Evolutionary conservation across 2,797 vertebrate genomes (phyloP), one percentile per base, ranked within the genome.

Genomic region (Pipistrellus pygmaeus): DNA sequence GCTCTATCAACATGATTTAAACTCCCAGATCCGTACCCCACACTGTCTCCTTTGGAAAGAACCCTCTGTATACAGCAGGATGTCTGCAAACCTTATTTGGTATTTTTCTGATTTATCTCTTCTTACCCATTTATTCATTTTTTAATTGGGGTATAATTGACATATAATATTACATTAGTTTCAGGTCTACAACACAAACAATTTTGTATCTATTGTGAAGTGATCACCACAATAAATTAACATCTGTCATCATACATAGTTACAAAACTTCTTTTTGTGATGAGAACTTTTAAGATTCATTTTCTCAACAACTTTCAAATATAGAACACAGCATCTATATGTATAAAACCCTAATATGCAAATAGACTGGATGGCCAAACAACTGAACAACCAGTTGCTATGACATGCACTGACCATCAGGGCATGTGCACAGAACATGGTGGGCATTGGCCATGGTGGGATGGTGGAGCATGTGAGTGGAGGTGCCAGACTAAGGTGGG

Each of bases 401-500:
- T 60, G 25, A 60, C 57, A 27, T 60, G 57, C 2, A 11, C 25
- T 60, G 57, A 60, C 57, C 57, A 60, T 11, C 4, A 60, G 25
- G 57, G 25, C 11, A 12, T 5, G 25, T 5, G 2, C 1, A 23
- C 10, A 1, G 57, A 60, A 13, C 25, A 60, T 27, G 25, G 25
- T 0, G 2, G 57, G 12, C 23, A 60, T 60, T 0, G 5, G 55
- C 55, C 4, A 3, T 0, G 4, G 25, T 12, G 10, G 25, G 57
- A 60, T 27, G 57, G 57, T 60, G 57, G 9, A 60, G 25, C 57
- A 27, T 25, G 57, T 60, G 57, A 60, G 25, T 5, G 2, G 57
- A 11, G 25, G 57, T 11, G 25, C 25, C 57, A 60, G 23, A 60
- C 55, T 10, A 25, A 25, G 55, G 23, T 5, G 55, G 55, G 23